Evolutionary conservation across 2,797 vertebrate genomes (phyloP).

Genomic region (Phrynocephalus guinanensis): DNA sequence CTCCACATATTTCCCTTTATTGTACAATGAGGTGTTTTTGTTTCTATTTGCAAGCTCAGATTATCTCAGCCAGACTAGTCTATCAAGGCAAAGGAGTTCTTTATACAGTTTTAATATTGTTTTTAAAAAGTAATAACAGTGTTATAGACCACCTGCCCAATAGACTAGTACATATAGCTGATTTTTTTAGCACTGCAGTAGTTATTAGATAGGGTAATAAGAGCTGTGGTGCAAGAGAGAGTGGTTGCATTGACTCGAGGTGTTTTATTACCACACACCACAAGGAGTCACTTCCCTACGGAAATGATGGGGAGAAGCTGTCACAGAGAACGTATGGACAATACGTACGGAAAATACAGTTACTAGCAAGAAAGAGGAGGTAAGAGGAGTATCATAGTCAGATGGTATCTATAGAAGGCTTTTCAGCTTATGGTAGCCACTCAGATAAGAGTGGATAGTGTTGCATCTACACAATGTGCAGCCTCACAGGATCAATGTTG

Average conservation of each 20-base stretch:
- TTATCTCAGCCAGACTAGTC: neutral
- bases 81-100: neutral
- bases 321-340: neutral
- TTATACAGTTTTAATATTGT: neutral
- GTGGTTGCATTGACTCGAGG: constrained; percentile 8
- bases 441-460: no score
- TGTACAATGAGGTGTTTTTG: neutral
- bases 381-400: neutral
- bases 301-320: neutral
- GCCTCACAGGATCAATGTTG: no score
- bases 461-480: no score
- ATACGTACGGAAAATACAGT: neutral
- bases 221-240: neutral
- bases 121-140: constrained; percentile 9
- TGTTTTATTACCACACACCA: neutral
- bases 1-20: neutral
- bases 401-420: neutral
- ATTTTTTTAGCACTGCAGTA: neutral
- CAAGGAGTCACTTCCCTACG: neutral
- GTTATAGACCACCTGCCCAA: neutral
- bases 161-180: neutral
- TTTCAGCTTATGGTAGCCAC: neutral
- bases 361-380: neutral
- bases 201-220: constrained; percentile 2
- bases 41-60: neutral